Evolutionary conservation across 2,113 vertebrate genomes (phyloP), one percentile per base, ranked within the genome.

Genomic region (Apus apus): DNA sequence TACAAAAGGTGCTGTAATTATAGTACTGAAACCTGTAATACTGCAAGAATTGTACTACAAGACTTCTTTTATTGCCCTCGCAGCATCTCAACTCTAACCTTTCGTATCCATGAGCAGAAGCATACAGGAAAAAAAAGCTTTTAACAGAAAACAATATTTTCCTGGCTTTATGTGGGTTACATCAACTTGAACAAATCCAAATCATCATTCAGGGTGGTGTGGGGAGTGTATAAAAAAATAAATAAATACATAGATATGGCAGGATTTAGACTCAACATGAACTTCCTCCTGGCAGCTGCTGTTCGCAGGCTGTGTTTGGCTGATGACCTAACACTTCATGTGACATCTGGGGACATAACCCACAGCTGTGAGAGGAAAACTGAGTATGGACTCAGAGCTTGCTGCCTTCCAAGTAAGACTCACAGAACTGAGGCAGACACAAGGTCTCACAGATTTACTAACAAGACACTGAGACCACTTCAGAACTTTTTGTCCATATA

Each of bases 251-350:
- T 26, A 95, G 72, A 84, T 81, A 86, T 0, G 0, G 75, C 92
- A 89, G 45, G 45, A 93, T 29, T 89, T 27, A 82, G 85, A 93
- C 88, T 88, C 90, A 92, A 78, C 2, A 11, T 65, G 79, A 97
- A 90, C 90, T 68, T 77, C 82, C 90, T 95, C 79, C 80, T 93
- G 87, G 94, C 94, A 96, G 94, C 92, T 93, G 92, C 88, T 90
- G 27, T 80, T 94, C 2, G 0, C 76, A 92, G 85, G 85, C 92
- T 86, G 88, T 19, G 65, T 60, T 96, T 80, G 54, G 85, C 76
- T 90, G 80, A 86, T 96, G 94, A 96, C 79, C 85, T 95, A 90
- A 96, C 40, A 36, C 84, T 90, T 88, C 94, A 95, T 96, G 94
- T 93, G 94, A 96, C 96, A 95, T 12, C 38, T 10, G 25, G 73